A percentile compares a stretch with the other conserved stretches of the same genome.
Evolutionary conservation across 2,888 invertebrate species (phyloP).

Genomic region (Cheilosia impressa): DNA sequence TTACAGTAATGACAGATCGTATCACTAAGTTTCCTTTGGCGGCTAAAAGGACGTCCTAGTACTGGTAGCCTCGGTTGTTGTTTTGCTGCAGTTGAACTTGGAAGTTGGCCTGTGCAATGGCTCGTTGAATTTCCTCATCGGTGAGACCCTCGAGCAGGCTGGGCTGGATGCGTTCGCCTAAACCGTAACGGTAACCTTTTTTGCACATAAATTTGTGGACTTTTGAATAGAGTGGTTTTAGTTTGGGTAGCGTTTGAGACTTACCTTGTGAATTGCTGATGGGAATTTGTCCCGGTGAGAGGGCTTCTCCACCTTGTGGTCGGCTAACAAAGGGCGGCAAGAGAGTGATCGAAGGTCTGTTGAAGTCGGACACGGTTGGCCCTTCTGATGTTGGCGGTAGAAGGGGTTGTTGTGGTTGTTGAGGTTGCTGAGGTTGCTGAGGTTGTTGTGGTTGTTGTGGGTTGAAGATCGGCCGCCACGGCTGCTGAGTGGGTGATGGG

Average conservation of each 20-base stretch:
- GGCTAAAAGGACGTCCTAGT: slow-evolving; percentile 22
- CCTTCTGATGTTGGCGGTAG: slow-evolving; percentile 55
- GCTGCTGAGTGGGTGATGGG: slow-evolving; percentile 71
- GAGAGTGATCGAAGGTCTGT: slow-evolving; percentile 80
- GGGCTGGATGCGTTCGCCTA: slow-evolving; percentile 59
- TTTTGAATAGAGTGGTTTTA: slow-evolving; percentile 21
- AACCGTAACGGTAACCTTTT: slow-evolving; percentile 65
- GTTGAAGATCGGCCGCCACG: slow-evolving; percentile 78
- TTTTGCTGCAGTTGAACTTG: slow-evolving; percentile 60
- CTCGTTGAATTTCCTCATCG: slow-evolving; percentile 65
- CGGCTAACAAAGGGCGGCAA: slow-evolving; percentile 78
- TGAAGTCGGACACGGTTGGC: slow-evolving; percentile 68
- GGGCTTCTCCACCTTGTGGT: slow-evolving; percentile 60
- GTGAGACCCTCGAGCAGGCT: slow-evolving; percentile 67
- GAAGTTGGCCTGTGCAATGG: slow-evolving; percentile 65
- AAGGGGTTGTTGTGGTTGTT: slow-evolving; percentile 75
- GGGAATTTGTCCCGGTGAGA: slow-evolving; percentile 56
- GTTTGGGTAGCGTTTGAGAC: background rate
- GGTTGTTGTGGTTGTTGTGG: slow-evolving; percentile 68
- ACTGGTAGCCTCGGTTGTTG: slow-evolving; percentile 60
- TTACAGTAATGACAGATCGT: slow-evolving; percentile 50
- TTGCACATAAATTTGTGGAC: slow-evolving; percentile 44
- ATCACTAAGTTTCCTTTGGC: slow-evolving; percentile 48
- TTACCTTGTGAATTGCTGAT: slow-evolving; percentile 59
- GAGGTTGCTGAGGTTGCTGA: slow-evolving; percentile 75